Evolutionary conservation across 2,113 vertebrate genomes (phyloP).

Genomic region (Macrotis lagotis): DNA sequence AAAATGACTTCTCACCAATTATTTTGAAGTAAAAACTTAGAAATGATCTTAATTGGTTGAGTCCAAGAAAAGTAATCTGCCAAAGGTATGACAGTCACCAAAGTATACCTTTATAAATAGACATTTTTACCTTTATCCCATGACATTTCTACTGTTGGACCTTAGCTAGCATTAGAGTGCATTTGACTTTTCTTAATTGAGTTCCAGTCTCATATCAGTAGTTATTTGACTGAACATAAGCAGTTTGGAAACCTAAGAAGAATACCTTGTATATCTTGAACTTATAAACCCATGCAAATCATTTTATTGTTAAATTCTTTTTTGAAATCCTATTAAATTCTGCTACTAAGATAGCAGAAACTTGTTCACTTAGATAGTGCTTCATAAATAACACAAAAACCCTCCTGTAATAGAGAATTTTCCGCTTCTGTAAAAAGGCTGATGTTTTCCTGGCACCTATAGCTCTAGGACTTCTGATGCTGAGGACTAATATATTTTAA

Average conservation of each 20-base stretch:
- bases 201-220: not conserved
- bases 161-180: not conserved
- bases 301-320: constrained; percentile 67
- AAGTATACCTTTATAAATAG: not conserved
- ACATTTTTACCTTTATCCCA: not conserved
- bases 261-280: not conserved
- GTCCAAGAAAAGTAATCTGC: constrained; percentile 8
- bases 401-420: constrained; percentile 43
- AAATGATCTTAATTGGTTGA: not conserved
- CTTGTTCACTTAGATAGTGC: constrained; percentile 62
- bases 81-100: not conserved
- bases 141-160: not conserved
- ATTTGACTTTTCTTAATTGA: constrained; percentile 16
- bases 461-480: constrained; percentile 61
- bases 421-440: constrained; percentile 52
- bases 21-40: not conserved
- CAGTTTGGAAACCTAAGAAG: constrained; percentile 41
- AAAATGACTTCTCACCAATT: not conserved
- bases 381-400: constrained; percentile 66
- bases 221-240: not conserved
- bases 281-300: constrained; percentile 59
- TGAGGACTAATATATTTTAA: constrained; percentile 74
- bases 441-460: constrained; percentile 59
- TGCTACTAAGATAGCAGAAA: constrained; percentile 64
- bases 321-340: constrained; percentile 66